These are phyloP conservation scores for Micropoecilia bifurca DNA, from an alignment of 2,797 vertebrate species.

Conservation along the genomic window DNA sequence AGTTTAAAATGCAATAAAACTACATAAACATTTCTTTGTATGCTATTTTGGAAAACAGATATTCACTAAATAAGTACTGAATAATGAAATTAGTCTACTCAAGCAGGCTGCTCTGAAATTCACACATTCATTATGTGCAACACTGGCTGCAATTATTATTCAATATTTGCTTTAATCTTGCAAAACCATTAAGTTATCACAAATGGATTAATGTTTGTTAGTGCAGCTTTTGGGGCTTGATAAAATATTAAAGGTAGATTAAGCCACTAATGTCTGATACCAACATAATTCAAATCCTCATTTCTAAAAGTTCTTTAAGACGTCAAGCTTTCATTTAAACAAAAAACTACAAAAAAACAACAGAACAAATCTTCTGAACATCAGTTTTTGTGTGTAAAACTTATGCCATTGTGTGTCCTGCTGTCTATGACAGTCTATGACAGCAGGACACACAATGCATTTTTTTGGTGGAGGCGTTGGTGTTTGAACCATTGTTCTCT, in stretches of 20 bases:
- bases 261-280: background rate
- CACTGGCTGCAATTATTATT: background rate
- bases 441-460: no score
- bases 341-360: background rate
- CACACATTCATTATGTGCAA: background rate
- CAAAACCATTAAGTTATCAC: background rate
- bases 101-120: background rate
- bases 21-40: background rate
- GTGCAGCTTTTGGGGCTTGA: background rate
- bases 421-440: no score
- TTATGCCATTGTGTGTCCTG: background rate
- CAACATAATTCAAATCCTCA: background rate
- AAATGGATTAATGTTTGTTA: background rate
- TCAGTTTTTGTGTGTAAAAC: background rate
- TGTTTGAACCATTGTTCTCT: background rate
- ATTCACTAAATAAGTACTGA: background rate
- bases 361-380: background rate
- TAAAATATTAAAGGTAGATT: background rate
- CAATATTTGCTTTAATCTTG: background rate
- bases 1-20: background rate
- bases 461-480: no score
- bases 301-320: background rate
- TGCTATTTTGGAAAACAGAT: background rate
- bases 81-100: background rate
- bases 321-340: background rate